phyloP scores from a whole-genome alignment of 2,113 vertebrate genomes.

The Caretta caretta region DNA sequence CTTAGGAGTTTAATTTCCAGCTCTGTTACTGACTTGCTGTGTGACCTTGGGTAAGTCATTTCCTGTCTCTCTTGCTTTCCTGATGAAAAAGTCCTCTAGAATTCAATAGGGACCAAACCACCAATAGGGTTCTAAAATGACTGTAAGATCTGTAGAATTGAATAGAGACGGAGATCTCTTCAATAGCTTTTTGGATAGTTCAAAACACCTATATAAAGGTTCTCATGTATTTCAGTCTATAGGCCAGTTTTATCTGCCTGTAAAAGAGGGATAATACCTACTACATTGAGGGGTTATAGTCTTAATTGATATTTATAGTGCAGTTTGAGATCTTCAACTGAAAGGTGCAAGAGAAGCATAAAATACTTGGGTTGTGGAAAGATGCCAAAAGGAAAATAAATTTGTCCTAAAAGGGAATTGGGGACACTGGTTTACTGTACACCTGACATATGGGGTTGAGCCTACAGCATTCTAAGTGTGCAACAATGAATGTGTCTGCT shows the following conservation, averaged over 20 bases:
- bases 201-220: background rate
- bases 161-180: background rate
- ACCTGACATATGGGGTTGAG: fast-evolving
- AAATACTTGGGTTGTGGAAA: background rate
- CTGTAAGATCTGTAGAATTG: background rate
- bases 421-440: background rate
- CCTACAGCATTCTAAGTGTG: fast-evolving
- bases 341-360: background rate
- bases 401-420: fast-evolving
- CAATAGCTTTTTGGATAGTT: background rate
- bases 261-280: background rate
- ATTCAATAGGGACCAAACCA: background rate
- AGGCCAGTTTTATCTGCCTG: background rate
- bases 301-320: background rate
- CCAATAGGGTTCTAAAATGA: background rate
- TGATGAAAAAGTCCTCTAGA: background rate
- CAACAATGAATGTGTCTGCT: background rate
- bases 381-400: background rate
- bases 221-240: background rate
- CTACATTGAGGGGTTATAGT: fast-evolving
- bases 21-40: background rate
- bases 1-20: background rate
- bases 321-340: background rate
- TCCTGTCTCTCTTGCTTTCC: background rate
- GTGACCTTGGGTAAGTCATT: background rate